Percentiles rank a stretch among this genome's conserved stretches.
These are phyloP conservation scores for Dromas ardeola DNA, from an alignment of 2,113 vertebrate genomes.

Conservation along the genomic window DNA sequence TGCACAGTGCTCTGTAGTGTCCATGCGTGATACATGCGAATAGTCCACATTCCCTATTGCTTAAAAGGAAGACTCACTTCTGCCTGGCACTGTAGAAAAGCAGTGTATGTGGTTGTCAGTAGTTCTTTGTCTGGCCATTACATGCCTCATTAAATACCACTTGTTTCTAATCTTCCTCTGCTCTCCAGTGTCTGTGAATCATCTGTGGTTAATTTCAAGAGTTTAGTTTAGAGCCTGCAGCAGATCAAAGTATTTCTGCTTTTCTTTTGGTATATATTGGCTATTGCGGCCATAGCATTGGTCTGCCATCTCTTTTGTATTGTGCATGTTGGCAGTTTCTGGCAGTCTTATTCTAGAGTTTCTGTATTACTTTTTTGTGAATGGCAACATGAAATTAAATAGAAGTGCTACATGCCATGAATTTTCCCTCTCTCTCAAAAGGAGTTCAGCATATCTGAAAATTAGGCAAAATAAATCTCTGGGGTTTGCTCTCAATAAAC, in stretches of 20 bases:
- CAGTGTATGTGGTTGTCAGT: neutral
- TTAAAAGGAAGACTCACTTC: neutral
- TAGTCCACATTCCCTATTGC: neutral
- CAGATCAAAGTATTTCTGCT: neutral
- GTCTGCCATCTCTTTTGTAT: neutral
- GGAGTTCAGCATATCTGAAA: neutral
- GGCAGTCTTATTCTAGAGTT: neutral
- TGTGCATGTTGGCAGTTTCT: neutral
- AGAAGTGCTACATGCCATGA: neutral
- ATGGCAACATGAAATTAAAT: neutral
- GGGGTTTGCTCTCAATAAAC: neutral
- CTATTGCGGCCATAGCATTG: neutral
- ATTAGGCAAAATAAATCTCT: neutral
- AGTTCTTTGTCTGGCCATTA: neutral
- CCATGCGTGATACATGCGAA: rapidly evolving
- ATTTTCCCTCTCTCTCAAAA: neutral
- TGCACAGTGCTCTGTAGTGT: neutral
- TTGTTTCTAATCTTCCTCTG: neutral
- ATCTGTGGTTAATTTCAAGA: neutral
- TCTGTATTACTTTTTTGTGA: neutral
- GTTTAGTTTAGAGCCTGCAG: neutral
- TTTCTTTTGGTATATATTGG: neutral
- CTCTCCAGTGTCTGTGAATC: neutral
- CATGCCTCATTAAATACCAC: neutral
- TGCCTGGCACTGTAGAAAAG: neutral